These are phyloP conservation scores for Griposia aprilina DNA, from an alignment of 2,888 invertebrate genomes.

Conservation along the genomic window DNA sequence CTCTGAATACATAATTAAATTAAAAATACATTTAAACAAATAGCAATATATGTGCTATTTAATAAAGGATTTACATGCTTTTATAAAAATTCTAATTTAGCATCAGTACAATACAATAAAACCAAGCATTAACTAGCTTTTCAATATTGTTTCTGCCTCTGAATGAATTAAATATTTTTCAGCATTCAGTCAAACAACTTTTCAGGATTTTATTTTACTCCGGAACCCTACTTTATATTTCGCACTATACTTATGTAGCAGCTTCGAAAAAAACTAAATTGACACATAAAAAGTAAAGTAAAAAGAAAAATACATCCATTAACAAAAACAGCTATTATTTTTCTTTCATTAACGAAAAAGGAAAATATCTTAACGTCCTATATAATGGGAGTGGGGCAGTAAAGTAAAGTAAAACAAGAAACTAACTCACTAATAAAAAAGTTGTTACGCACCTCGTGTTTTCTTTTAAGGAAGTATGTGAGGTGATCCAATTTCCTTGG, in stretches of 20 bases:
- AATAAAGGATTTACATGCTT: too few relatives aligned
- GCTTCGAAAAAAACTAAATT: background rate
- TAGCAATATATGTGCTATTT: too few relatives aligned
- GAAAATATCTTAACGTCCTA: conserved; percentile 22
- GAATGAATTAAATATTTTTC: too few relatives aligned
- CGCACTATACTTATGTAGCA: background rate
- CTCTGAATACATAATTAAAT: too few relatives aligned
- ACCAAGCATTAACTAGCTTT: too few relatives aligned
- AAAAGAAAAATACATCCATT: background rate
- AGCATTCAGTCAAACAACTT: too few relatives aligned
- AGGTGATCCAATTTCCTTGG: conserved; percentile 32
- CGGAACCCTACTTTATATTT: background rate
- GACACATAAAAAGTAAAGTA: background rate
- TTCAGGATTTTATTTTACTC: too few relatives aligned
- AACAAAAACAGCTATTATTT: conserved; percentile 10
- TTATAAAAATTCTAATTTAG: too few relatives aligned
- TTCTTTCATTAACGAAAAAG: conserved; percentile 8
- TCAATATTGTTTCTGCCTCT: too few relatives aligned
- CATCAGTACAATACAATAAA: too few relatives aligned
- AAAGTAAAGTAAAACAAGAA: conserved; percentile 26
- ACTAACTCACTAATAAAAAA: conserved; percentile 13
- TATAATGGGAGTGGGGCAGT: conserved; percentile 22
- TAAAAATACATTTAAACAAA: too few relatives aligned
- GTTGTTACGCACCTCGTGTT: conserved; percentile 30
- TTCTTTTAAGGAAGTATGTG: conserved; percentile 11